Conservation (phyloP, 2,888 invertebrate genomes). For the Drosophila quinaria region DNA sequence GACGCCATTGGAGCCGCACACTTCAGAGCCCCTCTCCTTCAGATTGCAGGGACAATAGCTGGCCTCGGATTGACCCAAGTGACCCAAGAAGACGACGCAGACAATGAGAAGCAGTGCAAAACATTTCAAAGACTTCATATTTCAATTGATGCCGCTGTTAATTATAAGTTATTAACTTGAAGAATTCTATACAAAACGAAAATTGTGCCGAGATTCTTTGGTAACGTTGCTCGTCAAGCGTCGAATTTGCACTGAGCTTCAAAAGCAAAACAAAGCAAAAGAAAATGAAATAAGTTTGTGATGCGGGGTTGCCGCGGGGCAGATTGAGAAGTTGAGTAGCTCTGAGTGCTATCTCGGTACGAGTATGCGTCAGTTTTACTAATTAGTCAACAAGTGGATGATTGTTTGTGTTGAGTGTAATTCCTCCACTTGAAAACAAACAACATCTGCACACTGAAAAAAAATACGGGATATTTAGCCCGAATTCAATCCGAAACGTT, state of each 20-base stretch:
- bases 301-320: too few relatives aligned
- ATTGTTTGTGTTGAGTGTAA: slow-evolving; percentile 17
- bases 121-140: slow-evolving; percentile 68
- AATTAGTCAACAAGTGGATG: slow-evolving; percentile 64
- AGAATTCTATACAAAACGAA: not conserved
- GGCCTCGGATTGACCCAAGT: slow-evolving; percentile 60
- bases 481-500: too few relatives aligned
- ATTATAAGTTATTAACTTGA: slow-evolving; percentile 20
- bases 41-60: slow-evolving; percentile 92
- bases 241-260: slow-evolving; percentile 47
- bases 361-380: slow-evolving; percentile 60
- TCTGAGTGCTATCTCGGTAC: slow-evolving; percentile 16
- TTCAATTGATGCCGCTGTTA: slow-evolving; percentile 26
- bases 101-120: slow-evolving; percentile 26
- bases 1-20: slow-evolving; percentile 96
- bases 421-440: slow-evolving; percentile 39
- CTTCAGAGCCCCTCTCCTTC: slow-evolving; percentile 90
- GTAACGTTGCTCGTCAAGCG: slow-evolving; percentile 29
- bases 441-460: too few relatives aligned
- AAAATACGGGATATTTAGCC: too few relatives aligned
- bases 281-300: slow-evolving; percentile 2
- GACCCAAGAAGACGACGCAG: slow-evolving; percentile 40
- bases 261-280: slow-evolving; percentile 17
- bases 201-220: slow-evolving; percentile 20
- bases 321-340: slow-evolving; percentile 5